Base-by-base conservation (phyloP, 2,888 invertebrate genomes). In the Drosophila quasianomalipes region DNA sequence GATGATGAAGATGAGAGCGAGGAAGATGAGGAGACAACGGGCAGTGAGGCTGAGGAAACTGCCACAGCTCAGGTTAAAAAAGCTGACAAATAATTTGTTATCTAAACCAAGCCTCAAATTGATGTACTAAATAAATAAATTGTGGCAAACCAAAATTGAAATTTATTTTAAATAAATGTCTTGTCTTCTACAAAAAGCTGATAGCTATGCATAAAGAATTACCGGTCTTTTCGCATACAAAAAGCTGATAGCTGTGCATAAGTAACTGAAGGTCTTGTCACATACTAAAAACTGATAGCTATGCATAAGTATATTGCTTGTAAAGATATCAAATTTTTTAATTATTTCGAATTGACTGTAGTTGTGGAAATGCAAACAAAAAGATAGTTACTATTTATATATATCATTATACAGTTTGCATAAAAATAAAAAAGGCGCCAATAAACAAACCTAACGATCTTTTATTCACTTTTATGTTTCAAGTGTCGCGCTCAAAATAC, bases 21-120 rank as follows among this genome's bases (percentile, higher is more conserved):
- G 6, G 89, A 85, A 0, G 79, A 83, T 6, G 83, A 81, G 9
- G 68, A 85, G 19, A 78, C 84, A 3, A 84, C 70, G 35, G 87
- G 59, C 30, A 89, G 82, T 41, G 91, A 92, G 28, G 81, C 82
- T 30, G 88, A 91, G n/a, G 84, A 85, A 61, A 77, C 80, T 30
- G 74, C 54, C 26, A 52, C 78, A 10, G 53, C 31, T 10, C 64
- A 69, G n/a, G 68, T 53, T 52, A 77, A 89, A 41, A 85, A 89
- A 68, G 33, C 73, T 19, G 60, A 75, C 4, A 84, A 86, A 74
- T 84, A 80, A 53, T 58, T 41, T 19, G 1, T 47, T 10, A 39
- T 57, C 47, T 37, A 31, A 57, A 30, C 33, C 51, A 22, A 16
- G 16, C 26, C 55, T 10, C 22, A 47, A 62, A 30, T 51, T 63